These are phyloP conservation scores for Menura novaehollandiae DNA, from an alignment of 2,113 vertebrate species.

Conservation along the genomic window DNA sequence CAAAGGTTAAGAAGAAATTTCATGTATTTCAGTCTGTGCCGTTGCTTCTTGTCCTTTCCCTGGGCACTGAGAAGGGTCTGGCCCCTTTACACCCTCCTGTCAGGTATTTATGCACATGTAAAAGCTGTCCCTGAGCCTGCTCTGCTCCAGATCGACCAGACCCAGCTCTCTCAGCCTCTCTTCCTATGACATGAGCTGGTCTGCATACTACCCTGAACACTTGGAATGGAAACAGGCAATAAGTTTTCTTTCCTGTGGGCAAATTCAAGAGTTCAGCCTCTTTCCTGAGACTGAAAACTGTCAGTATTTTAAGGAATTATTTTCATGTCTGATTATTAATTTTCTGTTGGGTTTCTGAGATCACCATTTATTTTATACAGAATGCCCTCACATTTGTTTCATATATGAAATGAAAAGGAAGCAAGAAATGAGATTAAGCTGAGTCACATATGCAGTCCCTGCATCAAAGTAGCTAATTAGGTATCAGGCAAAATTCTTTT, in stretches of 20 bases:
- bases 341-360: background rate
- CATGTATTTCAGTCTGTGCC: background rate
- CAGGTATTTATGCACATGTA: accelerated
- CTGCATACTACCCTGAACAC: background rate
- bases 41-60: background rate
- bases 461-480: background rate
- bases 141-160: background rate
- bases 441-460: background rate
- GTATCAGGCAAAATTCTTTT: background rate
- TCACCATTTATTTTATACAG: background rate
- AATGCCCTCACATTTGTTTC: background rate
- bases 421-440: background rate
- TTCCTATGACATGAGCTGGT: background rate
- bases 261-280: background rate
- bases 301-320: background rate
- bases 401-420: background rate
- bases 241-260: background rate
- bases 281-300: background rate
- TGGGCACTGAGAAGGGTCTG: background rate
- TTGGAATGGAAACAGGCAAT: background rate
- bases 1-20: background rate
- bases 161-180: background rate
- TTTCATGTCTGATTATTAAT: background rate
- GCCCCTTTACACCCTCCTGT: background rate
- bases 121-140: background rate